Evolutionary conservation across 1,140 invertebrate species (phyloP).

Genomic region (Ostrea denselamellosa): DNA sequence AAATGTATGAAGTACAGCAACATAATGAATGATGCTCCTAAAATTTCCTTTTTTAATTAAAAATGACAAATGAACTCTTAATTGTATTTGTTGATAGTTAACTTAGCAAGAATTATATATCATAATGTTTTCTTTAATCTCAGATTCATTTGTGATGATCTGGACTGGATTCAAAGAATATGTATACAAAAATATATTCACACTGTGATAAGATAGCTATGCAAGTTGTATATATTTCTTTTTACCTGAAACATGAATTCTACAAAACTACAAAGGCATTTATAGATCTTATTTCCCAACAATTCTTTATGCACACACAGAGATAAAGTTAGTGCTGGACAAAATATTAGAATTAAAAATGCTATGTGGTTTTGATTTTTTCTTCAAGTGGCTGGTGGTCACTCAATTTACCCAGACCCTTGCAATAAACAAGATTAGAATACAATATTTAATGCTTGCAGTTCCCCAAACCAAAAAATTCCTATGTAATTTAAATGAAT

Average conservation of each 20-base stretch:
- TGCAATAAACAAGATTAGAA: too few species aligned
- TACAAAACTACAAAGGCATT: slow-evolving; percentile 6
- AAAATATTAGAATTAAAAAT: too few species aligned
- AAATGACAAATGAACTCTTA: not conserved
- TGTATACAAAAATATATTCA: not conserved
- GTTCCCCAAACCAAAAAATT: too few species aligned
- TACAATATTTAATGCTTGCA: too few species aligned
- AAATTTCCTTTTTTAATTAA: slow-evolving; percentile 11
- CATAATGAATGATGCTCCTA: not conserved
- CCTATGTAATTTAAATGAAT: too few species aligned
- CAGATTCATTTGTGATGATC: not conserved
- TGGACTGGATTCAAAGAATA: not conserved
- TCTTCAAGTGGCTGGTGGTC: too few species aligned
- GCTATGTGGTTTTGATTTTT: too few species aligned
- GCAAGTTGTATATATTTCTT: not conserved
- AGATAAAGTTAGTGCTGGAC: not conserved
- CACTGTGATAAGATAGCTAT: slow-evolving; percentile 13
- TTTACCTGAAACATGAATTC: not conserved
- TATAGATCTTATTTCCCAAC: not conserved
- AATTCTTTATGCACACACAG: not conserved
- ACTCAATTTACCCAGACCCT: too few species aligned
- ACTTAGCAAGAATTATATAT: not conserved
- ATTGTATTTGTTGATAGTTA: not conserved
- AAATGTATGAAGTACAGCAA: too few species aligned
- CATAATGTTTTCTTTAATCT: not conserved